phyloP scores from a whole-genome alignment of 2,113 vertebrate genomes.

The Desmodus rotundus region DNA sequence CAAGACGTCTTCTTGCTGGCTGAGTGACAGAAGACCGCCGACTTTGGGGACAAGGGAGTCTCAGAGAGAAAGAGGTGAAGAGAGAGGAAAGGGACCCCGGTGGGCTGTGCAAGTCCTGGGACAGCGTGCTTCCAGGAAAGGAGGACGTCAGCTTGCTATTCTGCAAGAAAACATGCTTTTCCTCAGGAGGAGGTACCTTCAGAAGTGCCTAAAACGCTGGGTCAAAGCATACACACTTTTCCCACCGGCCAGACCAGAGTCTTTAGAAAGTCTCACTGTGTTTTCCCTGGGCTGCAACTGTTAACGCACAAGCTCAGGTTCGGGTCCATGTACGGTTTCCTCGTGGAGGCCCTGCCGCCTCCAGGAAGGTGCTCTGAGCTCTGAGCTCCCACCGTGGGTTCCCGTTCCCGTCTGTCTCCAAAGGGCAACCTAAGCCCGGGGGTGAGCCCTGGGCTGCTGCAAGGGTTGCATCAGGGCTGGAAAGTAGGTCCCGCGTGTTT shows the following conservation, averaged over 20 bases:
- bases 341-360: rapidly evolving
- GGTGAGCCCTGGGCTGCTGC: not conserved
- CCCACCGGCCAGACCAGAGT: rapidly evolving
- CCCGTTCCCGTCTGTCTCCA: not conserved
- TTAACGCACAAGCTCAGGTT: rapidly evolving
- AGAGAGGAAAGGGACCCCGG: rapidly evolving
- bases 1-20: rapidly evolving
- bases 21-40: rapidly evolving
- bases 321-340: rapidly evolving
- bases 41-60: rapidly evolving
- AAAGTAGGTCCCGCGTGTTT: not conserved
- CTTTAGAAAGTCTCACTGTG: not conserved
- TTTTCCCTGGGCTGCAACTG: not conserved
- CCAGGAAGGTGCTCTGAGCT: not conserved
- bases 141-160: not conserved
- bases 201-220: not conserved
- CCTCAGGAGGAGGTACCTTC: not conserved
- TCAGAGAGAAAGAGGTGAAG: rapidly evolving
- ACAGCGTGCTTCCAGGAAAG: rapidly evolving
- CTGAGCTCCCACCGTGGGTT: not conserved
- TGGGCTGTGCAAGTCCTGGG: rapidly evolving
- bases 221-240: not conserved
- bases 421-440: not conserved
- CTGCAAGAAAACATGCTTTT: not conserved
- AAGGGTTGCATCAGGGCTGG: not conserved